Evolutionary conservation across 2,113 vertebrate species (phyloP).

Genomic region (Porphyrio hochstetteri): DNA sequence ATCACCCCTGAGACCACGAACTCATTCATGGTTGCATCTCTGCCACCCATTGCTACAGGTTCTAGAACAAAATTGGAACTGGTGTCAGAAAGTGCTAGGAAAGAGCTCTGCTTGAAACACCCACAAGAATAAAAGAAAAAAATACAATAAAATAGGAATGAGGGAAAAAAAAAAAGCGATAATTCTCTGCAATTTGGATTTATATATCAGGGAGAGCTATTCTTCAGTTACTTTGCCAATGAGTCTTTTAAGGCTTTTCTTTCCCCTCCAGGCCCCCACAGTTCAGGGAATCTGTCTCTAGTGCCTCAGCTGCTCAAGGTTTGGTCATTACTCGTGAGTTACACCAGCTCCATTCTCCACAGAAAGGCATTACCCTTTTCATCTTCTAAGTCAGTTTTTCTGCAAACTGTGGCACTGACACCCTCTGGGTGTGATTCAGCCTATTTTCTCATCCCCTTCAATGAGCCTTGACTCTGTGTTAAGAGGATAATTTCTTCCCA

Average conservation of each 20-base stretch:
- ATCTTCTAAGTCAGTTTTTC: neutral
- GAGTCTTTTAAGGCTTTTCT: neutral
- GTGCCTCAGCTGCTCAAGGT: neutral
- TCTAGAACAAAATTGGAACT: neutral
- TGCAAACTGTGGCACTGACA: neutral
- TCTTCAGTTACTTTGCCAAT: neutral
- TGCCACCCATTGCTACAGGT: neutral
- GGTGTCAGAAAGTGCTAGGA: neutral
- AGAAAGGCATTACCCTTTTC: neutral
- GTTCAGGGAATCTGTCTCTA: neutral
- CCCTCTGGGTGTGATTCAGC: neutral
- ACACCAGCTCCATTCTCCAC: neutral
- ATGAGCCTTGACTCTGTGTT: neutral
- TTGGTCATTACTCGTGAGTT: neutral
- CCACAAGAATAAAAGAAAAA: neutral
- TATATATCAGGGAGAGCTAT: neutral
- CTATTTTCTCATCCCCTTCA: constrained; percentile 20
- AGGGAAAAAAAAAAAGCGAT: neutral
- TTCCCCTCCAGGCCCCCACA: neutral
- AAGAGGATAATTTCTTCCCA: neutral
- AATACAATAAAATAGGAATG: neutral
- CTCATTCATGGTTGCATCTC: neutral
- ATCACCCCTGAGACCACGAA: neutral
- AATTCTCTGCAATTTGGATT: neutral
- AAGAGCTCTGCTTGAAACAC: neutral